A percentile compares a stretch with the other conserved stretches of the same genome.
Evolutionary conservation across 2,888 invertebrate species (phyloP).

Genomic region (Listrodromus nycthemerus): DNA sequence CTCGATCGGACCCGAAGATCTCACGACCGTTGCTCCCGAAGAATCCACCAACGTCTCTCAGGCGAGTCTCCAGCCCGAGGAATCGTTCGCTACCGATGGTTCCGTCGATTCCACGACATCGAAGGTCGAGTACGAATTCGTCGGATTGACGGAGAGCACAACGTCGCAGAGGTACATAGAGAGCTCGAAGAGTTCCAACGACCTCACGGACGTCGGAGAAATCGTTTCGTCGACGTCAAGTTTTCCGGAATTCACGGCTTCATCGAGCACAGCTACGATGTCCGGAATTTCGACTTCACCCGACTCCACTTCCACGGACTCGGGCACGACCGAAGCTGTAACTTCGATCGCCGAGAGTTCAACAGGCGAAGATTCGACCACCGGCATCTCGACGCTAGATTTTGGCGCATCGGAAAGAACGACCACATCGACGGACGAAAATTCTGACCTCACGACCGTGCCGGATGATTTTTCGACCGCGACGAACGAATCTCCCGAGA

Average conservation of each 20-base stretch:
- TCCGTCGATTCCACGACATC: slow-evolving; percentile 70
- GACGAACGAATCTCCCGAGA: slow-evolving; percentile 29
- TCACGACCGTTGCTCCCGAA: slow-evolving; percentile 22
- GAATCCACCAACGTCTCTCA: not conserved
- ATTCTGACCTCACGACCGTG: slow-evolving; percentile 1
- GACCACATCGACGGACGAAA: slow-evolving; percentile 13
- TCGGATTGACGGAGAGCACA: slow-evolving; percentile 75
- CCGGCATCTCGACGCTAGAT: not conserved
- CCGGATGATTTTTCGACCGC: slow-evolving; percentile 17
- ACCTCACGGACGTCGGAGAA: slow-evolving; percentile 19
- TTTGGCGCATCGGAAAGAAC: slow-evolving; percentile 31
- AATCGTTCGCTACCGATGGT: slow-evolving; percentile 3
- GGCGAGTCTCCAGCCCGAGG: not conserved
- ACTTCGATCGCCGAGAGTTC: slow-evolving; percentile 27
- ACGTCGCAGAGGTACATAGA: slow-evolving; percentile 41
- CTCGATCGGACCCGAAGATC: not conserved
- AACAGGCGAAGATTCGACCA: not conserved
- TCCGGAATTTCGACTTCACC: not conserved
- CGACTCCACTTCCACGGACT: not conserved
- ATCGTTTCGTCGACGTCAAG: slow-evolving; percentile 15
- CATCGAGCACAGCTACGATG: not conserved
- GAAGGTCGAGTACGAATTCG: slow-evolving; percentile 78
- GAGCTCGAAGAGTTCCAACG: slow-evolving; percentile 26
- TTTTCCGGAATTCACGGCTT: slow-evolving; percentile 18
- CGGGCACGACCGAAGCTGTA: slow-evolving; percentile 27